phyloP scores from a whole-genome alignment of 2,888 invertebrate genomes.

The Drosophila tanythrix region DNA sequence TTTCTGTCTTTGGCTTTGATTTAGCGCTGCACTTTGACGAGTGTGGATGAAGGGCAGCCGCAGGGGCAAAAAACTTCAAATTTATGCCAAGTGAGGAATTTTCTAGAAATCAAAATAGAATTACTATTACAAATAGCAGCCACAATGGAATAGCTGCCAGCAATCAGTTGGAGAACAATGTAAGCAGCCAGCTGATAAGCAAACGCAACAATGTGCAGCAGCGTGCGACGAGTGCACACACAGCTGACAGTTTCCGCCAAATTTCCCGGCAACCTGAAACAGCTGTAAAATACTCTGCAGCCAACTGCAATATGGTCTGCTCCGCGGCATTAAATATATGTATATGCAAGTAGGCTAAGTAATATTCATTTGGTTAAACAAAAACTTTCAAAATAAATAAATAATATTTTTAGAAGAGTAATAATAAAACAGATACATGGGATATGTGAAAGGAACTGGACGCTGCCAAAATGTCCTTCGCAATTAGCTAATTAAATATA shows the following conservation, averaged over 20 bases:
- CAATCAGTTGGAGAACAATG: conserved; percentile 40
- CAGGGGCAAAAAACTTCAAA: conserved; percentile 1
- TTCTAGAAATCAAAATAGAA: conserved; percentile 1
- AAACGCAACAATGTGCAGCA: conserved; percentile 30
- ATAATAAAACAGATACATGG: neutral
- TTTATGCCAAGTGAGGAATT: conserved; percentile 5
- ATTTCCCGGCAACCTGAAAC: neutral
- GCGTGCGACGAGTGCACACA: conserved; percentile 38
- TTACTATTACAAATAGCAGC: neutral
- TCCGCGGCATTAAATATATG: neutral
- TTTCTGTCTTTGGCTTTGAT: neutral
- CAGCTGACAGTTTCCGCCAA: conserved; percentile 43
- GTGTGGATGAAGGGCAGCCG: neutral
- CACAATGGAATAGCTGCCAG: conserved; percentile 48
- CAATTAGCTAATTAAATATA: neutral
- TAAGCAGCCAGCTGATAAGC: conserved; percentile 55
- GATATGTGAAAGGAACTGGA: neutral
- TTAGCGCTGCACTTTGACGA: conserved; percentile 1
- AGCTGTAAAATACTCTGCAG: neutral
- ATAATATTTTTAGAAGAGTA: neutral
- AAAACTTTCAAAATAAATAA: neutral
- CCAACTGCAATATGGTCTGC: neutral
- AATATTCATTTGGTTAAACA: neutral
- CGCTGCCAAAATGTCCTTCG: neutral
- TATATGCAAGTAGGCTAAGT: neutral